A percentile compares a stretch with the other conserved stretches of the same genome.
These are phyloP conservation scores for Andrena bicolor DNA, from an alignment of 2,888 invertebrate species.

Conservation along the genomic window DNA sequence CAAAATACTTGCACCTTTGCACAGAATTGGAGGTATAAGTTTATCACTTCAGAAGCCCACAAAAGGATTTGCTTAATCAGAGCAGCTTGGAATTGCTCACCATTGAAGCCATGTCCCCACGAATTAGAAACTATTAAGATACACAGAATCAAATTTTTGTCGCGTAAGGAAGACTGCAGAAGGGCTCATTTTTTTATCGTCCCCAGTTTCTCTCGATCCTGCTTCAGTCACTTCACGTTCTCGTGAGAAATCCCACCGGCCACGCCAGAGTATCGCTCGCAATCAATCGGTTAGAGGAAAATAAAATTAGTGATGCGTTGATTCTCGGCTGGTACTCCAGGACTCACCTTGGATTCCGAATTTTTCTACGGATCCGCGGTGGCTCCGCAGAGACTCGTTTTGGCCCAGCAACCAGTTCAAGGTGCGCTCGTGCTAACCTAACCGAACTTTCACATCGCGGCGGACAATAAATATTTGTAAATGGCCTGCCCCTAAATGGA, in stretches of 20 bases:
- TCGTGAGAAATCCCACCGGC: neutral
- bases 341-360: constrained; percentile 1
- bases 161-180: no score
- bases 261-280: neutral
- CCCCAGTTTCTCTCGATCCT: neutral
- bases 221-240: neutral
- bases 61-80: no score
- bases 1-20: no score
- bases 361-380: neutral
- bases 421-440: no score
- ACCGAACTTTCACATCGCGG: constrained; percentile 24
- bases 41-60: no score
- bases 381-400: constrained; percentile 1
- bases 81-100: no score
- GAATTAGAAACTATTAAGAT: no score
- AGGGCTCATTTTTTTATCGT: no score
- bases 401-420: constrained; percentile 19
- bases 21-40: no score
- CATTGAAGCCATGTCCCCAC: no score
- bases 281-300: constrained; percentile 6
- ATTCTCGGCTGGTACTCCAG: neutral
- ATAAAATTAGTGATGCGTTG: neutral
- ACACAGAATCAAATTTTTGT: no score
- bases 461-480: constrained; percentile 28
- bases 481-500: constrained; percentile 19